Conservation (phyloP, 1,140 invertebrate species). For the Dreissena rostriformis region DNA sequence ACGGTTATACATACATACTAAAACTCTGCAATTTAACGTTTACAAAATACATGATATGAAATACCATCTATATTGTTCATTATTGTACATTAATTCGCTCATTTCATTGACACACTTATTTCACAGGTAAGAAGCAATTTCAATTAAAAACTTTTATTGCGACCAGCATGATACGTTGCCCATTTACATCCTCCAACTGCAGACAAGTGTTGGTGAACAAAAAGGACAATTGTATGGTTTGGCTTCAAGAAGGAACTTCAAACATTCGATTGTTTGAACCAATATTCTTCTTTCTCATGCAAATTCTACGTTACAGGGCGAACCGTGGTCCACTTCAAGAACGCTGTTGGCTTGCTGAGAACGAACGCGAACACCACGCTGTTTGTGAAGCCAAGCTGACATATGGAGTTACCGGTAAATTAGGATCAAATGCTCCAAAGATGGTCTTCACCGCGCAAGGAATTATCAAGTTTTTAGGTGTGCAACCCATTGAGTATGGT, state of each 20-base stretch:
- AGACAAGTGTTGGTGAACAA: neutral
- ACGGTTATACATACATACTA: neutral
- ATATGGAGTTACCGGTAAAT: too few species aligned
- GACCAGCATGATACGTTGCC: too few species aligned
- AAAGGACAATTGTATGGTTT: neutral
- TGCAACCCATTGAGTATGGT: too few species aligned
- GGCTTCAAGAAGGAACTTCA: neutral
- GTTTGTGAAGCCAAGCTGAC: conserved; percentile 55
- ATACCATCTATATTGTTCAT: neutral
- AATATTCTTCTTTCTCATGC: neutral
- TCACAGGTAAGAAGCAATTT: too few species aligned
- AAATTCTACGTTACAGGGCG: conserved; percentile 70
- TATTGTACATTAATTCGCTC: too few species aligned
- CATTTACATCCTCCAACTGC: too few species aligned
- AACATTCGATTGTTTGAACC: neutral
- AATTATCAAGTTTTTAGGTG: too few species aligned
- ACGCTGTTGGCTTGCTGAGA: conserved; percentile 61
- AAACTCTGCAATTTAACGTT: neutral
- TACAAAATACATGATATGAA: neutral
- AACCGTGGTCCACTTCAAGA: conserved; percentile 77
- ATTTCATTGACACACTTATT: too few species aligned
- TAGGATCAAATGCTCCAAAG: too few species aligned
- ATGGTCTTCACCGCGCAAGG: too few species aligned
- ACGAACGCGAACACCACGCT: conserved; percentile 61
- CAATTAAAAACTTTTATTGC: too few species aligned